These are phyloP conservation scores for Galendromus occidentalis DNA, from an alignment of 1,140 invertebrate genomes.

Conservation along the genomic window DNA sequence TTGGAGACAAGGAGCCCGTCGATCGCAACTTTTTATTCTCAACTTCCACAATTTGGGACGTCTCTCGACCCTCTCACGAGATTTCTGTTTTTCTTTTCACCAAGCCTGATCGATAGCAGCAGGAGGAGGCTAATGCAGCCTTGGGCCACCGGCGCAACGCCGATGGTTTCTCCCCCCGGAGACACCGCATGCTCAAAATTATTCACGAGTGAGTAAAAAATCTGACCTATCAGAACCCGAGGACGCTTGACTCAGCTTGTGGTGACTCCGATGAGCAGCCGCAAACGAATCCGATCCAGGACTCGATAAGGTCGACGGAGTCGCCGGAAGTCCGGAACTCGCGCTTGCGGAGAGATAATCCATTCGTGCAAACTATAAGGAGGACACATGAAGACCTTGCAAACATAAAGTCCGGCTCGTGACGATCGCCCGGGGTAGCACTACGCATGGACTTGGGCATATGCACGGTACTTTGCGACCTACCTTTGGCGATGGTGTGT, in stretches of 20 bases:
- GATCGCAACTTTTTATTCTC: too few relatives aligned
- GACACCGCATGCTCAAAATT: too few relatives aligned
- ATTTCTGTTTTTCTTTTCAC: too few relatives aligned
- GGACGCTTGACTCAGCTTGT: slow-evolving; percentile 4
- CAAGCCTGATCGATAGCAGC: too few relatives aligned
- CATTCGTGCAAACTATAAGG: background rate
- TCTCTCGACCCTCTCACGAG: too few relatives aligned
- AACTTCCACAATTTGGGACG: too few relatives aligned
- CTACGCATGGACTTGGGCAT: background rate
- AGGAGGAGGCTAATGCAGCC: too few relatives aligned
- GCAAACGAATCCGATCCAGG: background rate
- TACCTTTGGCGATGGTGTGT: slow-evolving; percentile 6
- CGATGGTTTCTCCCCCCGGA: too few relatives aligned
- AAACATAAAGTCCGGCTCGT: background rate
- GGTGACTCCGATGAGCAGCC: background rate
- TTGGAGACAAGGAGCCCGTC: too few relatives aligned
- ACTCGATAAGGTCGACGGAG: background rate
- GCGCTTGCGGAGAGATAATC: background rate
- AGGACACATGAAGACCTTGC: background rate
- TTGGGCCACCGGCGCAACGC: too few relatives aligned
- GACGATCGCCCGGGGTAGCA: background rate
- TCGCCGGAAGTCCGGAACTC: background rate
- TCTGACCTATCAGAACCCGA: background rate
- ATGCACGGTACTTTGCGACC: background rate
- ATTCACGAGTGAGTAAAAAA: background rate